Conservation (phyloP, 2,888 invertebrate species). For the Merodon equestris region DNA sequence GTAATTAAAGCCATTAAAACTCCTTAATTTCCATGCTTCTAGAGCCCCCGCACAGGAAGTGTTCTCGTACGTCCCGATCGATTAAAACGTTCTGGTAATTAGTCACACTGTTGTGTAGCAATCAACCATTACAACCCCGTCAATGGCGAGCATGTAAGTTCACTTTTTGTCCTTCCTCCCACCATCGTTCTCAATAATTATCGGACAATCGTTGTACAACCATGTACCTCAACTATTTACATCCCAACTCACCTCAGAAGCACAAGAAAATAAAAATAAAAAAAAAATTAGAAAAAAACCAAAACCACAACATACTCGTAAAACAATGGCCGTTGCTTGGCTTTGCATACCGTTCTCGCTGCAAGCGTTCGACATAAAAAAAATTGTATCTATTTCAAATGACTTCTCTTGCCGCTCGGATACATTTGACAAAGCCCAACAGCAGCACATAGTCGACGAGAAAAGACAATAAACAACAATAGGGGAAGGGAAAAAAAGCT, state of each 20-base stretch:
- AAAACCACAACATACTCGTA: constrained; percentile 7
- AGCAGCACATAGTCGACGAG: constrained; percentile 26
- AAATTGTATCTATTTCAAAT: constrained; percentile 53
- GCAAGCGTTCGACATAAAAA: constrained; percentile 39
- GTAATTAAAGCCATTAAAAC: too few species aligned
- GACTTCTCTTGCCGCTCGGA: constrained; percentile 54
- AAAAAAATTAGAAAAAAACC: background rate
- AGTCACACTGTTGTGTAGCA: constrained; percentile 25
- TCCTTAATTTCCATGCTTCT: too few species aligned
- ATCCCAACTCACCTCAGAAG: too few species aligned
- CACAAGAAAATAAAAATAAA: constrained; percentile 13
- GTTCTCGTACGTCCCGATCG: constrained; percentile 14
- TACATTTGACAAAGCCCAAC: constrained; percentile 60
- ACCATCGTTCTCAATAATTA: constrained; percentile 32
- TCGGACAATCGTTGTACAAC: constrained; percentile 48
- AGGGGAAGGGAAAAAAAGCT: constrained; percentile 40
- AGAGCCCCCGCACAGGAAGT: too few species aligned
- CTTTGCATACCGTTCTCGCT: constrained; percentile 55
- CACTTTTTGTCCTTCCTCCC: constrained; percentile 32
- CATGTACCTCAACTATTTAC: constrained; percentile 47
- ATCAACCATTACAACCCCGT: constrained; percentile 12
- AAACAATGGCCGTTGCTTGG: constrained; percentile 61
- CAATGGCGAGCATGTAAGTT: constrained; percentile 25
- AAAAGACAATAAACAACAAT: constrained; percentile 16
- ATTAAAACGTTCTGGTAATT: constrained; percentile 40